phyloP scores from a whole-genome alignment of 2,113 vertebrate species.

The Microtus montanus region DNA sequence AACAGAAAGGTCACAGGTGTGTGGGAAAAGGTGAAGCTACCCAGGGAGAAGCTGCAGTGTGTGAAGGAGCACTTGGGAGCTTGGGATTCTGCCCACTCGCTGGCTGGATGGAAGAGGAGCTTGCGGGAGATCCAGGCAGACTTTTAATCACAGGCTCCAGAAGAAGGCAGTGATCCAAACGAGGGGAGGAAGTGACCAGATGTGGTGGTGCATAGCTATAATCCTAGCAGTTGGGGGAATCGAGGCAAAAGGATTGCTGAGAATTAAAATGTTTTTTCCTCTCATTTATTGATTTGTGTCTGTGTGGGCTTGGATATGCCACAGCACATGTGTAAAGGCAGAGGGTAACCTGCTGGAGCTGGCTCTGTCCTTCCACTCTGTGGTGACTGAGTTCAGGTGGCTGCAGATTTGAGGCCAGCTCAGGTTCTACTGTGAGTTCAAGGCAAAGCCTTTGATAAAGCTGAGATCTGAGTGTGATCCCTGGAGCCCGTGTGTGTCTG shows the following conservation, averaged over 20 bases:
- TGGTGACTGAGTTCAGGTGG: neutral
- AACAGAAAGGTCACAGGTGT: neutral
- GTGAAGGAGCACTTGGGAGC: neutral
- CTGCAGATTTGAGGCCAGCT: neutral
- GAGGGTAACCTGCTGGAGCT: neutral
- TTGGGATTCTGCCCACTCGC: neutral
- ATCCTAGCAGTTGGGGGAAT: neutral
- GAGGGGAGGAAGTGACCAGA: neutral
- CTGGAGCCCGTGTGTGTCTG: neutral
- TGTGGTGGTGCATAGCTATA: neutral
- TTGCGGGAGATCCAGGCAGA: neutral
- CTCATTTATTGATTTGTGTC: neutral
- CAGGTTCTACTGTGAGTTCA: neutral
- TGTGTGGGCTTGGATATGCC: neutral
- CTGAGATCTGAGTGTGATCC: neutral
- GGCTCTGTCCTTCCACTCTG: neutral
- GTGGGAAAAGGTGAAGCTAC: neutral
- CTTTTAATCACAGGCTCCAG: neutral
- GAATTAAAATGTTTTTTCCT: neutral
- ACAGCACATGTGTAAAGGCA: neutral
- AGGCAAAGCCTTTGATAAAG: neutral
- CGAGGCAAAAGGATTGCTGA: neutral
- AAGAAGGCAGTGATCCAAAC: neutral
- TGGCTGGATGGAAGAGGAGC: neutral
- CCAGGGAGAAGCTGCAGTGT: neutral